Evolutionary conservation across 2,888 invertebrate genomes (phyloP), one percentile per base, ranked within the genome.

Genomic region (Drosophila aldrichi): DNA sequence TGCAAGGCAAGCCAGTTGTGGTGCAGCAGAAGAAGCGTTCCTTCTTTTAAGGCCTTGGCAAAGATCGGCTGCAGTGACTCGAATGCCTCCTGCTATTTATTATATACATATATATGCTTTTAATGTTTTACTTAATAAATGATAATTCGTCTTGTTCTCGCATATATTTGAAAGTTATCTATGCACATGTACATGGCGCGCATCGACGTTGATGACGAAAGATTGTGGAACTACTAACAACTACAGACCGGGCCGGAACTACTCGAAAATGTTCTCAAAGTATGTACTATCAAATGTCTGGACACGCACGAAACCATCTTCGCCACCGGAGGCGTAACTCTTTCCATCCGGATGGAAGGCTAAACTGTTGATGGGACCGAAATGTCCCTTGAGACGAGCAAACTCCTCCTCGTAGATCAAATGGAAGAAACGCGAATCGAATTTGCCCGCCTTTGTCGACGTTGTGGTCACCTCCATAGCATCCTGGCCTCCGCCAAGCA

Each of bases 401-500:
- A 99, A 99, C 92, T 99, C 99, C 91, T 99, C 98, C 93, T 98
- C 98, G 93, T 98, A 99, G 29, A 99, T 96, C 88, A 98, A 94
- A 93, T 99, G 98, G 95, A 97, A 99, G 94, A 99, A 98, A 49
- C 96, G 93, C 93, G 96, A 98, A 92, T 99, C 99, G 92, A 99
- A 99, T 94, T 99, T 99, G 59, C 99, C 99, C 72, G 97, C 96
- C 83, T 97, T 95, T 0, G 98, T 96, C 0, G 98, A 97, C 0
- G 98, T 99, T 2, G 98, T 98, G 49, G 98, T 98, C 68, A 99
- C 99, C 91, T 98, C 98, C 97, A 99, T 99, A 65, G 99, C 99
- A 93, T 99, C 99, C 94, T 99, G 99, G 88, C 99, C 99, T 93
- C 99, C 99, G 70, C 99, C 99, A 49, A 99, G 94, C 2, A 98